Evolutionary conservation across 2,113 vertebrate species (phyloP), one percentile per base, ranked within the genome.

Genomic region (Mesocricetus auratus): DNA sequence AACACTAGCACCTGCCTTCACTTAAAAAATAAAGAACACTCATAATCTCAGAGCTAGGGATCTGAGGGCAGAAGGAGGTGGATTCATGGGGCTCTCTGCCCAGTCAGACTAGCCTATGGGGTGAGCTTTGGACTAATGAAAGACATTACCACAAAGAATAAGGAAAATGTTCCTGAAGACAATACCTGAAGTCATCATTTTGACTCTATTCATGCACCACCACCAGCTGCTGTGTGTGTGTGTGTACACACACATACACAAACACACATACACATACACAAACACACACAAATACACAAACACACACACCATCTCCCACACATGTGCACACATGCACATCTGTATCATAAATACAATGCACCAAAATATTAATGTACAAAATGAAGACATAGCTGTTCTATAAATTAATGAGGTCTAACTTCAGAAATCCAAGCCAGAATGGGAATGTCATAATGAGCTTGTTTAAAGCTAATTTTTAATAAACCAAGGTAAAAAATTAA

Each of bases 401-500:
- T 86, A 89, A 91, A 74, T 53, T n/a, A 31, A 64, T 29, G 3
- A 66, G 58, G 3, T 5, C 50, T 93, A 82, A n/a, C 4, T 90
- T 91, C 68, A 90, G 86, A 92, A 81, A 26, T 83, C 17, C 9
- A 86, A 50, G 39, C 1, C 64, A 47, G 64, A 50, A 0, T 62
- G 13, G 42, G 0, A 36, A 87, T 45, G 93, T 2, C 3, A 73
- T 33, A 60, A 29, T 45, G 3, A 77, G 5, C 62, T 91, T 66
- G 12, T 42, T 90, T 90, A 69, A 96, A 94, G 50, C 19, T 77
- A 29, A 50, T 96, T 88, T 29, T 13, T 53, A 10, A 60, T 56
- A 21, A 82, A 17, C 73, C 22, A 53, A 53, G 24, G 50, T 42
- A 31, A n/a, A 79, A 86, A 79, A 39, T 12, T 0, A 75, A 86